These are phyloP conservation scores for Hydrotaea diabolus DNA, from an alignment of 2,888 invertebrate genomes.

Conservation along the genomic window DNA sequence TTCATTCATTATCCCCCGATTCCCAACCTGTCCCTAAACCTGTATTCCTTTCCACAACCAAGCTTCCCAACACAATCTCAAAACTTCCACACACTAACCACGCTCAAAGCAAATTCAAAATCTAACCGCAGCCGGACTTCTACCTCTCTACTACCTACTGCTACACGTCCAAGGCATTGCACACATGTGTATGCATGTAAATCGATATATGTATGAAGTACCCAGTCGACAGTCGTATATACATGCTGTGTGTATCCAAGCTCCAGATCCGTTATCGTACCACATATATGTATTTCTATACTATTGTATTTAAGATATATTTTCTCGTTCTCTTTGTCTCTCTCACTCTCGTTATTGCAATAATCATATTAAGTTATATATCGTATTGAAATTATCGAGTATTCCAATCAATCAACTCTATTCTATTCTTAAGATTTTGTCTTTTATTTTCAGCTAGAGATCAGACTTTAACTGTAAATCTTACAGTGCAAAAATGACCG, in stretches of 20 bases:
- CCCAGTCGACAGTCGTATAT: slow-evolving; percentile 1
- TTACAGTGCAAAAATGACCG: slow-evolving; percentile 42
- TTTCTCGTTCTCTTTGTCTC: not conserved
- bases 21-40: slow-evolving; percentile 10
- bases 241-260: slow-evolving; percentile 57
- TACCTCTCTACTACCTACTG: slow-evolving; percentile 29
- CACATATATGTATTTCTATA: slow-evolving; percentile 7
- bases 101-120: slow-evolving; percentile 40
- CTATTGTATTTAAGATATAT: slow-evolving; percentile 43
- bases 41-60: slow-evolving; percentile 29
- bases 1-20: slow-evolving; percentile 21
- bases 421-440: slow-evolving; percentile 51
- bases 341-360: too few relatives aligned
- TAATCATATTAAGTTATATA: not conserved
- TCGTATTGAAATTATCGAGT: slow-evolving; percentile 1
- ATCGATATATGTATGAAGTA: too few relatives aligned
- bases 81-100: slow-evolving; percentile 60
- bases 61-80: slow-evolving; percentile 52
- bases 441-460: slow-evolving; percentile 56
- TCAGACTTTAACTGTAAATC: slow-evolving; percentile 44
- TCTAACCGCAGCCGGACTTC: slow-evolving; percentile 38
- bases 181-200: slow-evolving; percentile 20
- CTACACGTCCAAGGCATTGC: slow-evolving; percentile 12
- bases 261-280: slow-evolving; percentile 40
- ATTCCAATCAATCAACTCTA: not conserved